A percentile compares a stretch with the other conserved stretches of the same genome.
These are phyloP conservation scores for Cinclus cinclus DNA, from an alignment of 2,113 vertebrate genomes.

Conservation along the genomic window DNA sequence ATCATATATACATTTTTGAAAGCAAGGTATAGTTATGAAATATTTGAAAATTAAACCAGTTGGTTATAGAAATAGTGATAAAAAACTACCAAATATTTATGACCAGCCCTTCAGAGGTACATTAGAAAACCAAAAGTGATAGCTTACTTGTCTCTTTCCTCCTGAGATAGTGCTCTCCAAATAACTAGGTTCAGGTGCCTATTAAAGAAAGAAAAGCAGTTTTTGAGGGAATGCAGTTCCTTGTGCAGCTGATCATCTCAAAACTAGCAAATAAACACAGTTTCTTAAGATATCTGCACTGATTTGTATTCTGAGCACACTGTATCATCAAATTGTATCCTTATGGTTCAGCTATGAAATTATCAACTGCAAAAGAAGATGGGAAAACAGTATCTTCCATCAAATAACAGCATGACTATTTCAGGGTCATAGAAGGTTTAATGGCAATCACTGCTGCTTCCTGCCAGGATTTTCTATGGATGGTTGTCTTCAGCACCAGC, in stretches of 20 bases:
- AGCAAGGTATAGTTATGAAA: neutral
- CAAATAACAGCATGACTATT: neutral
- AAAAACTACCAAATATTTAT: neutral
- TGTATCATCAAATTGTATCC: neutral
- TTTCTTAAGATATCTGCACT: constrained; percentile 1
- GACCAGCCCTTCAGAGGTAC: neutral
- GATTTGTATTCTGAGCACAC: constrained; percentile 36
- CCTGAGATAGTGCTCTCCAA: constrained; percentile 78
- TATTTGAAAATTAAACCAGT: neutral
- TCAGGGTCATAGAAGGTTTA: neutral
- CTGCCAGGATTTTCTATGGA: neutral
- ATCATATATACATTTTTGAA: neutral
- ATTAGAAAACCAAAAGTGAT: neutral
- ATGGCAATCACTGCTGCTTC: neutral
- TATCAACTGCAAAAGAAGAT: constrained; percentile 37
- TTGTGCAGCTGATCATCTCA: neutral
- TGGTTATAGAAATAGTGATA: neutral
- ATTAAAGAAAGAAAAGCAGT: constrained; percentile 47
- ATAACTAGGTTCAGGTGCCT: constrained; percentile 78
- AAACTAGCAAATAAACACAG: constrained; percentile 4
- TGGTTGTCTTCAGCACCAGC: neutral
- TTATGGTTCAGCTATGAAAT: neutral
- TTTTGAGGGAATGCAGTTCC: neutral
- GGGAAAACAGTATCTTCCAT: neutral
- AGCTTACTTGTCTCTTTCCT: constrained; percentile 81